A percentile compares a stretch with the other conserved stretches of the same genome.
Conservation (phyloP, 2,888 invertebrate genomes). For the Ichneumoninae sp. region DNA sequence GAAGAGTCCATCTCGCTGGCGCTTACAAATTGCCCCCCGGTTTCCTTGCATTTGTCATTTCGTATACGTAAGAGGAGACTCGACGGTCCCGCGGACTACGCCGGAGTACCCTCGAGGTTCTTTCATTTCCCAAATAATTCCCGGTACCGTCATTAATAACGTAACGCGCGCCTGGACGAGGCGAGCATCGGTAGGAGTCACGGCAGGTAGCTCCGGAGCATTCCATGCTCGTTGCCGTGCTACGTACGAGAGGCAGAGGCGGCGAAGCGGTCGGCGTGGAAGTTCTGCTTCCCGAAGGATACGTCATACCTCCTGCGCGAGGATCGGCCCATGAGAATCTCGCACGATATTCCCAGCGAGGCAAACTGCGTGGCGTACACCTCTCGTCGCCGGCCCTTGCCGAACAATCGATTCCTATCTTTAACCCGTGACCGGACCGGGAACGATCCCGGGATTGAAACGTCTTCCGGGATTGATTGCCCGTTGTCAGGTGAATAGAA, state of each 20-base stretch:
- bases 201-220: constrained; percentile 67
- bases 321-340: constrained; percentile 61
- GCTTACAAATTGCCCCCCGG: constrained; percentile 80
- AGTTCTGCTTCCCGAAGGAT: constrained; percentile 31
- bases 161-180: constrained; percentile 76
- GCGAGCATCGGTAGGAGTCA: constrained; percentile 58
- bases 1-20: constrained; percentile 72
- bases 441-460: constrained; percentile 79
- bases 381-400: constrained; percentile 22
- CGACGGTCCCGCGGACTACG: constrained; percentile 33
- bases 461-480: constrained; percentile 77
- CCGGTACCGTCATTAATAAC: constrained; percentile 82
- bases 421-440: constrained; percentile 72
- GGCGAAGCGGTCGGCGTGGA: constrained; percentile 36
- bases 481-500: constrained; percentile 74
- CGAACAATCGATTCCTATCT: constrained; percentile 80
- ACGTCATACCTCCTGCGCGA: constrained; percentile 6
- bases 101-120: constrained; percentile 67
- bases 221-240: constrained; percentile 45
- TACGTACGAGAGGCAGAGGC: constrained; percentile 50
- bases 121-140: constrained; percentile 82
- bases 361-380: constrained; percentile 13
- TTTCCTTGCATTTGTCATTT: constrained; percentile 82
- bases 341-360: constrained; percentile 32
- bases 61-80: constrained; percentile 43